Percentiles rank a stretch among this genome's conserved stretches.
These are phyloP conservation scores for Drosophila anomelani DNA, from an alignment of 2,888 invertebrate genomes.

Conservation along the genomic window DNA sequence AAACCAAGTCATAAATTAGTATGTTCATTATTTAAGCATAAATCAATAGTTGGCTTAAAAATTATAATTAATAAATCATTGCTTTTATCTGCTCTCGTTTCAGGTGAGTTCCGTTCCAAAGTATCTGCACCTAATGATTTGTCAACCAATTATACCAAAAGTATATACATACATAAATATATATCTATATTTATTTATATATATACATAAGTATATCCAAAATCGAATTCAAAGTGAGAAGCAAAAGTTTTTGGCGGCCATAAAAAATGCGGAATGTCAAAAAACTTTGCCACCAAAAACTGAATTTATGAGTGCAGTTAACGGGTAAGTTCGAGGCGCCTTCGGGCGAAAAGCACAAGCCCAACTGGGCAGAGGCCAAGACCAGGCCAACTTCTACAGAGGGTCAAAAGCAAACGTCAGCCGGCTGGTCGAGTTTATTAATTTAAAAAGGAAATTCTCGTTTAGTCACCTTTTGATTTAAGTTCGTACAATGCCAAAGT, in stretches of 20 bases:
- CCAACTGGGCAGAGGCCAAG: constrained; percentile 36
- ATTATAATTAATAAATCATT: constrained; percentile 30
- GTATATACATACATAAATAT: constrained; percentile 1
- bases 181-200: background rate
- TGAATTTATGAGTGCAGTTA: constrained; percentile 77
- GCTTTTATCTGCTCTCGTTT: constrained; percentile 43
- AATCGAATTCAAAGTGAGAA: constrained; percentile 20
- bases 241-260: constrained; percentile 54
- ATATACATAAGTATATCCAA: background rate
- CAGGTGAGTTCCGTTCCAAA: constrained; percentile 58
- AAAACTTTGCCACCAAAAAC: constrained; percentile 65
- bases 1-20: constrained; percentile 28
- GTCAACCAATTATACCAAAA: constrained; percentile 29
- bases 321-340: constrained; percentile 69
- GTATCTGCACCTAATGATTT: constrained; percentile 39
- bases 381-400: constrained; percentile 14
- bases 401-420: constrained; percentile 24
- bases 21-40: constrained; percentile 35
- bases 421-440: constrained; percentile 75
- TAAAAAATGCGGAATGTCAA: constrained; percentile 69
- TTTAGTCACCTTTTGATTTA: constrained; percentile 83
- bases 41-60: constrained; percentile 44
- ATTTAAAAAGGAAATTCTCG: constrained; percentile 84
- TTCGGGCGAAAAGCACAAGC: constrained; percentile 24
- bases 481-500: constrained; percentile 53